Base-by-base conservation (phyloP, 1,140 invertebrate species). In the Eueides isabella region DNA sequence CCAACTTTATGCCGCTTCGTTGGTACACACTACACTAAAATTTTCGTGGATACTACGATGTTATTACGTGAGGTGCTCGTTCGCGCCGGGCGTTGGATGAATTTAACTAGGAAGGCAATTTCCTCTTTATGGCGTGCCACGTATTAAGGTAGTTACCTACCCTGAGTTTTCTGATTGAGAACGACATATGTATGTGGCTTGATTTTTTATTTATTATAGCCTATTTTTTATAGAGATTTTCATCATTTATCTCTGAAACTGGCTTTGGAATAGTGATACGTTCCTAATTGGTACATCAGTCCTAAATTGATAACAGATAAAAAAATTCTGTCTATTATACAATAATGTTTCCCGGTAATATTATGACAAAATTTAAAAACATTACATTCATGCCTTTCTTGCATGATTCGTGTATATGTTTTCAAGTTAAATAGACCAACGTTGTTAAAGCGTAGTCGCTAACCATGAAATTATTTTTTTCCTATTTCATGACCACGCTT, bases 101-200 rank as follows among this genome's bases (percentile, higher is more conserved):
- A 92, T 89, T 92, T 86, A 91, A 89, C 85, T 89, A 88, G 85
- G 84, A 85, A 87, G 87, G 85, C 89, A 91, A 91, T 90, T 89
- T 91, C 80, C 87, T 80, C 82, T 92, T 91, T 91, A 92, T 85
- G 85, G 79, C 84, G 80, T 81, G 88, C 85, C 70, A 77, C 80
- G 79, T 87, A 83, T 88, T 85, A 86, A 55, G 78, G 71, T 75
- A 65, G 74, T 66, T 78, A 75, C 48, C 69, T 68, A 30, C 83
- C 76, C 83, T 80, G 79, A 67, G 64, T 83, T 83, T 74, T 67
- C 29, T 67, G 48, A 75, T 71, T 67, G 65, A 64, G 72, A 74
- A 65, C 41, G 61, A 63, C 48, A 26, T 11, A 23, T 26, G 9
- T 11, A 23, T 26, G 9, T 55, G 48, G 19, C 0, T 11, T 11